Evolutionary conservation across 2,797 vertebrate species (phyloP).

Genomic region (Propithecus deckenii): DNA sequence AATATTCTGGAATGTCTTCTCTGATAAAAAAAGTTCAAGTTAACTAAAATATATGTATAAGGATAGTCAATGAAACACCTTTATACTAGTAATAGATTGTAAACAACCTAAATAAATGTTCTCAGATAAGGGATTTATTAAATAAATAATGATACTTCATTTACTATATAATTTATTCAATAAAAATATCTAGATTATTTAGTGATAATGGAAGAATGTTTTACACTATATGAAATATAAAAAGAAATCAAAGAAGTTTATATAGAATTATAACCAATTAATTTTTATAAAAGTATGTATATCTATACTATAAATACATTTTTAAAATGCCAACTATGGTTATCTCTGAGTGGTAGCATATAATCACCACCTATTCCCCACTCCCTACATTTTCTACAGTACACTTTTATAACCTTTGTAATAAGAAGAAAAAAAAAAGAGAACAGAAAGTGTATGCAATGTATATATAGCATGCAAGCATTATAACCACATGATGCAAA

Average conservation of each 20-base stretch:
- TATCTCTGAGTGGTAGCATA: background rate
- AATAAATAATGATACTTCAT: background rate
- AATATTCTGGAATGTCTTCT: background rate
- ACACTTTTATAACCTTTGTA: background rate
- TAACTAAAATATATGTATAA: background rate
- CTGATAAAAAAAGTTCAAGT: background rate
- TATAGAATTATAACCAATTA: background rate
- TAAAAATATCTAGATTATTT: constrained; percentile 19
- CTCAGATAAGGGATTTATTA: background rate
- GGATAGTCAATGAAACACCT: background rate
- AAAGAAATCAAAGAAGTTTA: background rate
- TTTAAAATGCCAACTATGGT: background rate
- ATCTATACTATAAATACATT: background rate
- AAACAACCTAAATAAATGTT: constrained; percentile 6
- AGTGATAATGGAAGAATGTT: background rate
- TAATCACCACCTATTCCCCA: background rate
- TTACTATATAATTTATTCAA: background rate
- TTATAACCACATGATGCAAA: background rate
- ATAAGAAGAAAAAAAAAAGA: background rate
- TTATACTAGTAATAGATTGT: background rate
- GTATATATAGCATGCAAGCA: background rate
- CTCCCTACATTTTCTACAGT: background rate
- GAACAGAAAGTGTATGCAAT: background rate
- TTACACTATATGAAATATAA: background rate
- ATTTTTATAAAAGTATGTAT: background rate